These are phyloP conservation scores for Melanotaenia duboulayi DNA, from an alignment of 2,113 vertebrate genomes.

Conservation along the genomic window DNA sequence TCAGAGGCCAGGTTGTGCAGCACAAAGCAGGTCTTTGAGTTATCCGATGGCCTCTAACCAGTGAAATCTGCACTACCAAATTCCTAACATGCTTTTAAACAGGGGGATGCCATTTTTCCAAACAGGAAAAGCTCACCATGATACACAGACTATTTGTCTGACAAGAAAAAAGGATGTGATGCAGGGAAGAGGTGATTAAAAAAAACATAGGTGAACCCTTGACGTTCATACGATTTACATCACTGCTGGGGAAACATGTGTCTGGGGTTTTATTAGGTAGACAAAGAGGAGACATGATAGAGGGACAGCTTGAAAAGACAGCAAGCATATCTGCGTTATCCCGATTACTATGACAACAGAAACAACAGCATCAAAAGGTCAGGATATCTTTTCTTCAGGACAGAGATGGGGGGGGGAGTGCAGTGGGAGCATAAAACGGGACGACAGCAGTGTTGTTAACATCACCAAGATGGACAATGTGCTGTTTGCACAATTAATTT, in stretches of 20 bases:
- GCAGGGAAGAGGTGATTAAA: neutral
- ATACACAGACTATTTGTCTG: neutral
- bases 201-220: neutral
- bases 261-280: neutral
- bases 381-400: slow-evolving; percentile 63
- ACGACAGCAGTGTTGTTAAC: slow-evolving; percentile 30
- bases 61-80: slow-evolving; percentile 27
- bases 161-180: neutral
- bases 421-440: slow-evolving; percentile 35
- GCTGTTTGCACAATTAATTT: slow-evolving; percentile 12
- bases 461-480: slow-evolving; percentile 42
- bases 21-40: slow-evolving; percentile 55
- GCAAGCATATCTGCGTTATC: neutral
- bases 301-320: slow-evolving; percentile 1
- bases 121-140: neutral
- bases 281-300: neutral
- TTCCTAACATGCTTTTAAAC: slow-evolving; percentile 43
- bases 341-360: slow-evolving; percentile 45
- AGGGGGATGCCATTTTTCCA: neutral
- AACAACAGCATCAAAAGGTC: slow-evolving; percentile 67
- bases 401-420: slow-evolving; percentile 30
- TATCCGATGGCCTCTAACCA: neutral
- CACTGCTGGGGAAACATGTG: neutral
- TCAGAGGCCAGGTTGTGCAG: slow-evolving; percentile 10
- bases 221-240: neutral